Percentiles rank a stretch among this genome's conserved stretches.
These are phyloP conservation scores for Agelastica alni DNA, from an alignment of 2,888 invertebrate genomes.

Conservation along the genomic window DNA sequence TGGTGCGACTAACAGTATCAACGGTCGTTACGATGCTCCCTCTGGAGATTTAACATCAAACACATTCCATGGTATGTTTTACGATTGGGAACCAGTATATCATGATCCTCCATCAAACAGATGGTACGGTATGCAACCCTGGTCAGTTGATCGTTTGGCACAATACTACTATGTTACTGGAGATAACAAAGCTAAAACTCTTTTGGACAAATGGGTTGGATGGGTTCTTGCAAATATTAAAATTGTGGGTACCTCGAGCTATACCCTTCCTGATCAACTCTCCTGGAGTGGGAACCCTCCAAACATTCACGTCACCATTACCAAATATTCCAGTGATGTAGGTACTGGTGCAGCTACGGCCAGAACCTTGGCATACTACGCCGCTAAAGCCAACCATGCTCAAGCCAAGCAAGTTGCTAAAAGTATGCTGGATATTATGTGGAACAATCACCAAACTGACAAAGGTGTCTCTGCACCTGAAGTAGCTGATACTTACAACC, in stretches of 20 bases:
- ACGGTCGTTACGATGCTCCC: constrained; percentile 40
- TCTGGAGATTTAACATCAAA: constrained; percentile 30
- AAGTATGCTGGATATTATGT: constrained; percentile 36
- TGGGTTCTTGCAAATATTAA: constrained; percentile 35
- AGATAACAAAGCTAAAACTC: constrained; percentile 30
- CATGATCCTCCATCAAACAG: constrained; percentile 43
- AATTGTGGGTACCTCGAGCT: constrained; percentile 27
- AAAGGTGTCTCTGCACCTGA: constrained; percentile 37
- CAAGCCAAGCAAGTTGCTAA: constrained; percentile 37
- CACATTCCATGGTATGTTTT: constrained; percentile 41
- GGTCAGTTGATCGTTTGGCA: constrained; percentile 40
- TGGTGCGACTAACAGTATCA: constrained; percentile 42
- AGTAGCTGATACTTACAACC: constrained; percentile 32
- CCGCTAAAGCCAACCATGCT: constrained; percentile 36
- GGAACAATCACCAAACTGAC: constrained; percentile 28
- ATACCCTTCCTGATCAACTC: constrained; percentile 35
- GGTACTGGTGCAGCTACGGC: constrained; percentile 40
- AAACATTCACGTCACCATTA: constrained; percentile 35
- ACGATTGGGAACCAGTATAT: constrained; percentile 43
- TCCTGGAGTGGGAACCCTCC: constrained; percentile 39
- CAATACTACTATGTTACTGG: constrained; percentile 41
- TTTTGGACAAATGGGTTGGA: constrained; percentile 39
- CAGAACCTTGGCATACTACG: constrained; percentile 39
- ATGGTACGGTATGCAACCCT: constrained; percentile 43
- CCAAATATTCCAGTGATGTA: constrained; percentile 33